Conservation (phyloP, 2,797 vertebrate species). For the Hippopotamyrus pictus region DNA sequence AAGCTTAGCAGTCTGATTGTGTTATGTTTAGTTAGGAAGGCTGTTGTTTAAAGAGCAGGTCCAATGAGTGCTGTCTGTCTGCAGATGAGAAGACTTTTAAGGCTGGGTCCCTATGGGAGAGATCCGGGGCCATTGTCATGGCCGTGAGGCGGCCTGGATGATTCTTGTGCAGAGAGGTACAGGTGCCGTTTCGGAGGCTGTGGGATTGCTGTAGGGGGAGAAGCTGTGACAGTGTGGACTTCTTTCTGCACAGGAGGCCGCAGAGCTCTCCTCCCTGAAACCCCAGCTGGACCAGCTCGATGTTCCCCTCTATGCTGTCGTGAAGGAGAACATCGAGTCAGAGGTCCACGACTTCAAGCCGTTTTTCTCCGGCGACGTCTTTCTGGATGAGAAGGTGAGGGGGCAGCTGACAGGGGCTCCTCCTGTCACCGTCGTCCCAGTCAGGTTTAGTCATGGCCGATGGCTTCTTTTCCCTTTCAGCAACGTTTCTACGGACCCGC, state of each 20-base stretch:
- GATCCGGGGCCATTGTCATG: slow-evolving; percentile 84
- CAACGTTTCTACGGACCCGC: slow-evolving; percentile 84
- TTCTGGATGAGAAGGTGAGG: slow-evolving; percentile 79
- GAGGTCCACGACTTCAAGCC: slow-evolving; percentile 86
- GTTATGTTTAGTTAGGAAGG: not conserved
- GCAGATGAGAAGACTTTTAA: slow-evolving; percentile 69
- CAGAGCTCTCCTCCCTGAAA: slow-evolving; percentile 88
- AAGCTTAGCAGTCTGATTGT: not conserved
- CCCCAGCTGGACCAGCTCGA: slow-evolving; percentile 80
- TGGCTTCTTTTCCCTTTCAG: slow-evolving; percentile 46
- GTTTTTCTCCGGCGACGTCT: slow-evolving; percentile 88
- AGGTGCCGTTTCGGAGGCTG: not conserved
- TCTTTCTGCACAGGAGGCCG: slow-evolving; percentile 71
- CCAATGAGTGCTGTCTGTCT: slow-evolving; percentile 10
- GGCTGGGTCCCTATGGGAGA: slow-evolving; percentile 79
- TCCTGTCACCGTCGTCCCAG: not conserved
- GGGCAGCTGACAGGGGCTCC: not conserved
- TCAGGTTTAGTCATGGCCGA: not conserved
- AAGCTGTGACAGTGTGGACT: not conserved
- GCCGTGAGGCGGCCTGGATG: slow-evolving; percentile 91
- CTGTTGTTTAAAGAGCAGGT: not conserved
- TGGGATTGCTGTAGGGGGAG: not conserved
- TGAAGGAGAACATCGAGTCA: slow-evolving; percentile 80
- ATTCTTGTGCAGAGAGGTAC: slow-evolving; percentile 97
- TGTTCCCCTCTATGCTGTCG: slow-evolving; percentile 84